Conservation (phyloP, 2,888 invertebrate species). For the Heteromurus nitidus region DNA sequence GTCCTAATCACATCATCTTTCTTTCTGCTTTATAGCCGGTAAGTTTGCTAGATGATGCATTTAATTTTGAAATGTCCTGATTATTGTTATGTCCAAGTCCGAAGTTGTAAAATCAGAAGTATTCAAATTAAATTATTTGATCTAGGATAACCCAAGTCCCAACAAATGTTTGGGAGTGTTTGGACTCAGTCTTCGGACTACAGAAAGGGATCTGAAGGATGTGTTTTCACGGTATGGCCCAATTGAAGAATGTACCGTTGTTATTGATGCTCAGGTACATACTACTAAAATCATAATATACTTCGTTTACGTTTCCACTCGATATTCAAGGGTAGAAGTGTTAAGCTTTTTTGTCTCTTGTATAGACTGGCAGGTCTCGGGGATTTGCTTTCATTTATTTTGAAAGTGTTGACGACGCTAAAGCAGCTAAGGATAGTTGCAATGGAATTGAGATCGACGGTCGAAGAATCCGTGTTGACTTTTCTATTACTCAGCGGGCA, state of each 20-base stretch:
- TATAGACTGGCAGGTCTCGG: conserved; percentile 90
- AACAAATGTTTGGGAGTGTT: conserved; percentile 79
- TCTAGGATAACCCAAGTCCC: conserved; percentile 77
- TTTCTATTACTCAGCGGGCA: conserved; percentile 95
- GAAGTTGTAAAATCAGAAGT: background rate
- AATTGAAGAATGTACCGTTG: conserved; percentile 76
- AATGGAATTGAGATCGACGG: conserved; percentile 96
- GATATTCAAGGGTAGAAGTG: background rate
- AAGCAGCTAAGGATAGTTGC: conserved; percentile 94
- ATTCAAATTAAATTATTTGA: background rate
- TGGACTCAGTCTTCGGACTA: conserved; percentile 79
- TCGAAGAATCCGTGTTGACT: conserved; percentile 94
- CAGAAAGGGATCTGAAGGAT: conserved; percentile 78
- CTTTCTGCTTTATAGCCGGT: conserved; percentile 53
- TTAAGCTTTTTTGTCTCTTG: background rate
- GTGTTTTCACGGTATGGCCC: conserved; percentile 79
- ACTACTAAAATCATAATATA: conserved; percentile 4
- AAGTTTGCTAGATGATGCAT: conserved; percentile 29
- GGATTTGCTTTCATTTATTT: conserved; percentile 99
- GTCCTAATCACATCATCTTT: conserved; percentile 34
- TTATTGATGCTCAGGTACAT: conserved; percentile 73
- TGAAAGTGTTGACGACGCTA: conserved; percentile 90
- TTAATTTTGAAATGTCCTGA: background rate
- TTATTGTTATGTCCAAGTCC: background rate
- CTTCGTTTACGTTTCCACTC: background rate